phyloP scores from a whole-genome alignment of 2,888 invertebrate genomes.

The Dolomedes plantarius region DNA sequence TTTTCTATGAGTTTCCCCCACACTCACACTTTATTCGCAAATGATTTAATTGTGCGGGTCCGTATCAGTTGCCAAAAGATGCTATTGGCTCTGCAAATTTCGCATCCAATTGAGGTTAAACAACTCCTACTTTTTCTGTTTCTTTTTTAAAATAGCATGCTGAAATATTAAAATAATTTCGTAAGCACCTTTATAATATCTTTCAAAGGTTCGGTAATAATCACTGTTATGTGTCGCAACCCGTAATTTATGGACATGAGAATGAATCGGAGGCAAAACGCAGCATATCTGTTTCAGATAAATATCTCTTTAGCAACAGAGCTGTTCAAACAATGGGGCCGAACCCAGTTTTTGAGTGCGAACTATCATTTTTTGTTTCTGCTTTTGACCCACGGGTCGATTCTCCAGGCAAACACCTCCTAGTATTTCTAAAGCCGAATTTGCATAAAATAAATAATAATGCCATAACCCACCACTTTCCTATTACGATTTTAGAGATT shows the following conservation, averaged over 20 bases:
- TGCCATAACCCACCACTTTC: not conserved
- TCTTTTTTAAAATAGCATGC: no score
- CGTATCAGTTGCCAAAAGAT: no score
- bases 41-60: no score
- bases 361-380: not conserved
- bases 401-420: not conserved
- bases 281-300: not conserved
- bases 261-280: not conserved
- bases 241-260: not conserved
- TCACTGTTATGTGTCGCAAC: not conserved
- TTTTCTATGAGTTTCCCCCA: no score
- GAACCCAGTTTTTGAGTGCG: not conserved
- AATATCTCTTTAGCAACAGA: not conserved
- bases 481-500: no score
- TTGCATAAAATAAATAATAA: not conserved
- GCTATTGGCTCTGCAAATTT: no score
- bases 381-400: not conserved
- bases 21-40: no score
- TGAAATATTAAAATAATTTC: no score
- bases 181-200: no score
- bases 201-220: no score
- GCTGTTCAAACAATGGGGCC: not conserved
- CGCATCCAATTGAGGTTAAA: no score
- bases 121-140: no score
- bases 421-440: not conserved